phyloP scores from a whole-genome alignment of 1,140 invertebrate species.

The Aphis craccivora region DNA sequence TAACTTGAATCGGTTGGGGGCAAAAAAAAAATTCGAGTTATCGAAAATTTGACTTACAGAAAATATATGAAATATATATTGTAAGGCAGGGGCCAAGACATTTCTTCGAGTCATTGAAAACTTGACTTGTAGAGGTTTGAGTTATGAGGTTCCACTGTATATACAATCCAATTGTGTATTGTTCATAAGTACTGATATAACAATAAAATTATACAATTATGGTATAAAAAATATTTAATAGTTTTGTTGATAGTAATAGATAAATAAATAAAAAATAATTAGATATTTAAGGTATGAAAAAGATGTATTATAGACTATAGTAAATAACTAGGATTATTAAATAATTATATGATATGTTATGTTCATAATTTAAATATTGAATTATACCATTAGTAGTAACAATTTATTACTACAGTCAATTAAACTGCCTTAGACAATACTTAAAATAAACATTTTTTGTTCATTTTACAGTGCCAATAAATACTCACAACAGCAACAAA shows the following conservation, averaged over 20 bases:
- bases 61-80: too few species aligned
- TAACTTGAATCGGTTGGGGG: too few species aligned
- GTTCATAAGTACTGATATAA: neutral
- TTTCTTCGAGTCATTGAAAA: too few species aligned
- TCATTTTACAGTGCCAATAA: neutral
- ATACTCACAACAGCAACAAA: slow-evolving; percentile 85
- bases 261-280: neutral
- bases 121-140: too few species aligned
- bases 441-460: neutral
- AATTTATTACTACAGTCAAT: neutral
- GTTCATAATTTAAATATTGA: neutral
- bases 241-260: neutral
- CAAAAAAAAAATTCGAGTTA: too few species aligned
- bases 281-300: too few species aligned
- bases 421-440: neutral
- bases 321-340: too few species aligned
- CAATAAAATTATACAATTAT: neutral
- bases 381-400: neutral
- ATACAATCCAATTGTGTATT: neutral
- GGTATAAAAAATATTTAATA: neutral
- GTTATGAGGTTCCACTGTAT: too few species aligned
- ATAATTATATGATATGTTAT: neutral
- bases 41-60: too few species aligned
- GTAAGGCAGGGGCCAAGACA: too few species aligned
- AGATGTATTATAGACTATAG: too few species aligned